Percentiles rank a stretch among this genome's conserved stretches.
Evolutionary conservation across 1,140 invertebrate genomes (phyloP).

Genomic region (Eumeta japonica): DNA sequence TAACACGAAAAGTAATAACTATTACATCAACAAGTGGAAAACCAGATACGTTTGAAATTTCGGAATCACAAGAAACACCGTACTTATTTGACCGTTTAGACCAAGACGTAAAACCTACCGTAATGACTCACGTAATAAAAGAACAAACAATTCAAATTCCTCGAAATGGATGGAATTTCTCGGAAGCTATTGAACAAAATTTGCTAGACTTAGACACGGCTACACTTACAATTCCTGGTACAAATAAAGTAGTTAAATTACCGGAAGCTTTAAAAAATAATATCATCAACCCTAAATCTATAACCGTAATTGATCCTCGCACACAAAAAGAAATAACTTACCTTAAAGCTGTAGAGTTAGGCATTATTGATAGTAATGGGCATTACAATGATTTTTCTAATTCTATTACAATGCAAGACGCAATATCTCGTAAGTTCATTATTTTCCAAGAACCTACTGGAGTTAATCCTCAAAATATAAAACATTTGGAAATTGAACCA

Average conservation of each 20-base stretch:
- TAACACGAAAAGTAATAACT: conserved; percentile 60
- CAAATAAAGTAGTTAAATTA: conserved; percentile 71
- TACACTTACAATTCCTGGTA: conserved; percentile 89
- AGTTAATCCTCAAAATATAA: no score
- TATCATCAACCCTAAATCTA: conserved; percentile 77
- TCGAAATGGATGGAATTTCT: conserved; percentile 66
- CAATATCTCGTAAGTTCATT: conserved; percentile 69
- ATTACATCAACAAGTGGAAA: conserved; percentile 64
- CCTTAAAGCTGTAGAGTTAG: conserved; percentile 72
- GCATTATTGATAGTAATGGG: conserved; percentile 75
- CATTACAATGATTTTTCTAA: conserved; percentile 64
- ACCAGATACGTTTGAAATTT: conserved; percentile 68
- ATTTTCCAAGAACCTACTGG: no score
- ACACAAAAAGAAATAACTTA: conserved; percentile 71
- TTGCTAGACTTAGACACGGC: conserved; percentile 73
- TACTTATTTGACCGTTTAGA: conserved; percentile 17
- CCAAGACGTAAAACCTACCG: conserved; percentile 66
- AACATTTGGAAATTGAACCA: conserved; percentile 53
- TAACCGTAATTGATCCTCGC: conserved; percentile 60
- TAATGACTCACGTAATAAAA: conserved; percentile 62
- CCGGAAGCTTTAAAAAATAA: conserved; percentile 84
- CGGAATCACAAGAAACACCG: conserved; percentile 47
- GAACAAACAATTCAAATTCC: conserved; percentile 59
- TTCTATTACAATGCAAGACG: conserved; percentile 74
- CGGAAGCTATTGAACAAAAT: conserved; percentile 81